phyloP scores from a whole-genome alignment of 2,797 vertebrate species.

The Sebastes itinus region DNA sequence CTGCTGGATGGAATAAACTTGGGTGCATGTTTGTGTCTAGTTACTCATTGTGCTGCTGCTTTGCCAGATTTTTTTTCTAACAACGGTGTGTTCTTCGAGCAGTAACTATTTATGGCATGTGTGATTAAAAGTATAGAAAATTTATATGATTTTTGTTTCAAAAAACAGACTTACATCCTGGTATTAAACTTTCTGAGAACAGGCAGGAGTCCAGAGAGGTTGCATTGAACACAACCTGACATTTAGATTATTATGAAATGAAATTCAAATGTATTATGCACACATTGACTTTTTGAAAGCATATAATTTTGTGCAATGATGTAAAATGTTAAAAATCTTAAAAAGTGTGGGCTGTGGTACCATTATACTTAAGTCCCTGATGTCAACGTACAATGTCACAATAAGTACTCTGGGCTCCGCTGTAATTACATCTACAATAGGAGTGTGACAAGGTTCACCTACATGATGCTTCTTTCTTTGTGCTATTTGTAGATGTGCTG shows the following conservation, averaged over 20 bases:
- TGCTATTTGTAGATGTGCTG: slow-evolving; percentile 11
- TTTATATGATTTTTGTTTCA: background rate
- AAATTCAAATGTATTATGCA: background rate
- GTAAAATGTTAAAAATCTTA: background rate
- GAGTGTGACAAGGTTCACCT: slow-evolving; percentile 11
- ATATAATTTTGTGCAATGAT: background rate
- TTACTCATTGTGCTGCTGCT: background rate
- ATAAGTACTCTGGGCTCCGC: background rate
- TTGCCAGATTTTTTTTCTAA: background rate
- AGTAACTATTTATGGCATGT: background rate
- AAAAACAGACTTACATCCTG: background rate
- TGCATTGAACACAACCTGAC: background rate
- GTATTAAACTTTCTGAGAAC: background rate
- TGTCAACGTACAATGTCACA: slow-evolving; percentile 13
- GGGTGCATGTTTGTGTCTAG: background rate
- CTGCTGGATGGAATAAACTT: background rate
- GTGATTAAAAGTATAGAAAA: background rate
- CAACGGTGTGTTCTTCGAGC: background rate
- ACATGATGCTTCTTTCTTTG: slow-evolving; percentile 9
- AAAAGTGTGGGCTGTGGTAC: background rate
- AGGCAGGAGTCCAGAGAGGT: background rate
- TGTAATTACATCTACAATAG: slow-evolving; percentile 26
- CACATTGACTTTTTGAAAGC: slow-evolving; percentile 1
- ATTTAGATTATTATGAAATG: background rate
- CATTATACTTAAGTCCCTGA: slow-evolving; percentile 1